Percentiles rank a stretch among this genome's conserved stretches.
Evolutionary conservation across 1,140 invertebrate species (phyloP).

Genomic region (Drosophila cardini): DNA sequence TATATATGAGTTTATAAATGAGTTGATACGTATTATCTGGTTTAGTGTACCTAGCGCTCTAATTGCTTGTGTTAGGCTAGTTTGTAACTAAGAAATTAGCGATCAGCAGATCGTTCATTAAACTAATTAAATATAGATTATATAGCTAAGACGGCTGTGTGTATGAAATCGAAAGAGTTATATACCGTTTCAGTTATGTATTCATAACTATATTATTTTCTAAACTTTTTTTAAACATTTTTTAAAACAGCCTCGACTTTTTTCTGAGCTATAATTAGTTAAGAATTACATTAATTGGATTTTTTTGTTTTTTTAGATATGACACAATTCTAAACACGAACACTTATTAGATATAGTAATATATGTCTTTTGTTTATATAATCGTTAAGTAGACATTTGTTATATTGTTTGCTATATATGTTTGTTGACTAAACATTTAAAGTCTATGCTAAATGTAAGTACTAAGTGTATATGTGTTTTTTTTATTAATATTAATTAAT

Average conservation of each 20-base stretch:
- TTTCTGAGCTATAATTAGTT: constrained; percentile 61
- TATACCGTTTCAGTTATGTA: constrained; percentile 1
- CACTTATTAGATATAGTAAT: constrained; percentile 66
- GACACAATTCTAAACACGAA: constrained; percentile 80
- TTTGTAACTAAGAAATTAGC: constrained; percentile 60
- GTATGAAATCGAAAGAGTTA: constrained; percentile 14
- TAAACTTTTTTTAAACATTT: no score
- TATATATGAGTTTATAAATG: constrained; percentile 28
- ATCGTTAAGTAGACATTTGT: constrained; percentile 44
- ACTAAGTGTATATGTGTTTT: constrained; percentile 28
- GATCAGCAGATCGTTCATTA: constrained; percentile 36
- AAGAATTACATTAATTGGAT: constrained; percentile 46
- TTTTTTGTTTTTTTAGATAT: constrained; percentile 49
- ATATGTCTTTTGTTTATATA: constrained; percentile 22
- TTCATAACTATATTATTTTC: constrained; percentile 1
- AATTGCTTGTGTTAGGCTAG: constrained; percentile 56
- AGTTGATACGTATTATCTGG: constrained; percentile 35
- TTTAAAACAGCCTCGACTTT: constrained; percentile 60
- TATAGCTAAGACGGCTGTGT: constrained; percentile 30
- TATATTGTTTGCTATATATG: constrained; percentile 16
- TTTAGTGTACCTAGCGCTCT: constrained; percentile 61
- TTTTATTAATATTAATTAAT: constrained; percentile 19
- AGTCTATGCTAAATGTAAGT: constrained; percentile 53
- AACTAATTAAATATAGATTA: constrained; percentile 52
- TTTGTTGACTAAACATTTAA: constrained; percentile 70